phyloP scores from a whole-genome alignment of 2,888 invertebrate genomes.

The Pseudolycoriella hygida region DNA sequence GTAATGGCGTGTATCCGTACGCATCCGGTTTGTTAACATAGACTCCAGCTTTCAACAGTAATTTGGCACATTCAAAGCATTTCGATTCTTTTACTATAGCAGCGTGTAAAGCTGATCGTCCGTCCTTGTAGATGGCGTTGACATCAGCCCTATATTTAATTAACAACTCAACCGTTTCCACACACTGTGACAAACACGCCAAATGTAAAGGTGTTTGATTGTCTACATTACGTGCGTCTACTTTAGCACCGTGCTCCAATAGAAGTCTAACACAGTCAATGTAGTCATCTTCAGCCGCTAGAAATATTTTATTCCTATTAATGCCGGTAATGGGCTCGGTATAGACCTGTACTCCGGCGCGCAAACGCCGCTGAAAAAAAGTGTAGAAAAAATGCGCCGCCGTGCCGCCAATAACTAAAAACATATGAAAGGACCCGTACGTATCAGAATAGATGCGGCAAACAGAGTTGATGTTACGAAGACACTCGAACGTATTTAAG shows the following conservation, averaged over 20 bases:
- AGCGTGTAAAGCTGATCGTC: constrained; percentile 61
- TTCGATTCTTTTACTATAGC: constrained; percentile 59
- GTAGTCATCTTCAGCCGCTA: constrained; percentile 72
- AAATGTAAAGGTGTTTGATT: constrained; percentile 72
- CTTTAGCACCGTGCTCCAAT: constrained; percentile 54
- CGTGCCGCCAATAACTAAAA: too few relatives aligned
- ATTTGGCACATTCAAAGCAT: constrained; percentile 46
- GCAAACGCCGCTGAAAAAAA: too few relatives aligned
- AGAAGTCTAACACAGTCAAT: constrained; percentile 56
- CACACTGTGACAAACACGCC: constrained; percentile 62
- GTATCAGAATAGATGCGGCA: too few relatives aligned
- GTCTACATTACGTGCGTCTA: constrained; percentile 55
- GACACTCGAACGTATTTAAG: too few relatives aligned
- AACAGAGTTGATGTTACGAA: too few relatives aligned
- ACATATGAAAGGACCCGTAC: too few relatives aligned
- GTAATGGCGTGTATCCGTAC: constrained; percentile 70
- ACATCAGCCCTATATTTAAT: constrained; percentile 45
- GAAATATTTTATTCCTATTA: too few relatives aligned
- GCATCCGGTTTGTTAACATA: constrained; percentile 59
- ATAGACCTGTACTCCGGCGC: too few relatives aligned
- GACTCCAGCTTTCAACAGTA: constrained; percentile 46
- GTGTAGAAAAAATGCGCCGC: too few relatives aligned
- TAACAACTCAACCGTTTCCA: constrained; percentile 55
- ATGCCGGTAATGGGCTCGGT: too few relatives aligned
- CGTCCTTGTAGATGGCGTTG: constrained; percentile 50